Percentiles rank a stretch among this genome's conserved stretches.
Conservation (phyloP, 2,888 invertebrate species). For the Geotrupes spiniger region DNA sequence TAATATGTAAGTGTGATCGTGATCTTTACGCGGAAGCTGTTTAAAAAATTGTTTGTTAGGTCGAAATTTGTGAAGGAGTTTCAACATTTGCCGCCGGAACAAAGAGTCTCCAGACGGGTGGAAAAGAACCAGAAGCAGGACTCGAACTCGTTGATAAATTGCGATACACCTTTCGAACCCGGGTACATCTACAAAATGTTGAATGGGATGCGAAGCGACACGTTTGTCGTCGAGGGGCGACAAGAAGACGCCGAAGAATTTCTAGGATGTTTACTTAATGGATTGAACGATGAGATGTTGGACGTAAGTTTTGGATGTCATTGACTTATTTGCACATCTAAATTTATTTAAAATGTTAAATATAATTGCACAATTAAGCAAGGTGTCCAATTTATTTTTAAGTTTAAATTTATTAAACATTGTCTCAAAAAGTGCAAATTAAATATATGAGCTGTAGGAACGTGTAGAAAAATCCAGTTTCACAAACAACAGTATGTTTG, state of each 20-base stretch:
- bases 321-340: too few species aligned
- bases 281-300: conserved; percentile 95
- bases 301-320: conserved; percentile 68
- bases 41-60: conserved; percentile 52
- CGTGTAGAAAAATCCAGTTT: too few species aligned
- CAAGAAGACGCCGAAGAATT: conserved; percentile 99
- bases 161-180: conserved; percentile 88
- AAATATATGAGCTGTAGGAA: too few species aligned
- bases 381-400: too few species aligned
- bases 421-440: too few species aligned
- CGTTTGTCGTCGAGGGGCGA: conserved; percentile 77
- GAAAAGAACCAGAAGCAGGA: conserved; percentile 55
- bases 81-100: conserved; percentile 60
- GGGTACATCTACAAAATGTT: conserved; percentile 81
- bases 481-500: too few species aligned
- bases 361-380: too few species aligned
- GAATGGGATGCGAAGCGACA: conserved; percentile 68
- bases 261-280: conserved; percentile 87
- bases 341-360: too few species aligned
- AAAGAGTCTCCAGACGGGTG: conserved; percentile 47
- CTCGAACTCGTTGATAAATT: conserved; percentile 49
- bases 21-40: background rate
- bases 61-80: conserved; percentile 79
- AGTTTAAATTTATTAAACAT: too few species aligned
- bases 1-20: conserved; percentile 72